Evolutionary conservation across 2,113 vertebrate species (phyloP).

Genomic region (Trichomycterus rosablanca): DNA sequence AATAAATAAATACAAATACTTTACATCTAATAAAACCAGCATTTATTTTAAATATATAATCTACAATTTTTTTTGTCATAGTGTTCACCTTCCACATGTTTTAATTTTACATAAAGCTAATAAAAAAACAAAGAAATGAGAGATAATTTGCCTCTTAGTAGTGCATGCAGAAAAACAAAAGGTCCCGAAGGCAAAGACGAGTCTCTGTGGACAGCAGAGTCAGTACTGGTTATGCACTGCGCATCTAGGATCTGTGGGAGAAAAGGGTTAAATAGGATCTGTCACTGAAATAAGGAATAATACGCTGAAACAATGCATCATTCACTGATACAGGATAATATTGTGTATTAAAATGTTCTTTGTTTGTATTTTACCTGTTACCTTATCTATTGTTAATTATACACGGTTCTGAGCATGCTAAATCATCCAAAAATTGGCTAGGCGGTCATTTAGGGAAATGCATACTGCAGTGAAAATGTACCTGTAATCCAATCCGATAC

Average conservation of each 20-base stretch:
- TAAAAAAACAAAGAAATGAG: slow-evolving; percentile 2
- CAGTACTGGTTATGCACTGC: not conserved
- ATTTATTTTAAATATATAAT: too few relatives aligned
- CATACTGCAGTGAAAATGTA: too few relatives aligned
- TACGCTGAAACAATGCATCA: not conserved
- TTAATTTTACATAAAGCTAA: not conserved
- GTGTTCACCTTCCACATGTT: not conserved
- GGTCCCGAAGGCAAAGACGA: slow-evolving; percentile 27
- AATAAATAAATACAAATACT: slow-evolving; percentile 16
- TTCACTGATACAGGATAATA: not conserved
- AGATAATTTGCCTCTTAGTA: slow-evolving; percentile 2
- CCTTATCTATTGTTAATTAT: not conserved
- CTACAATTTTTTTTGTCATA: too few relatives aligned
- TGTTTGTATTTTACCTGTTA: not conserved
- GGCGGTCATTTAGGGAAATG: too few relatives aligned
- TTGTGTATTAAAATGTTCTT: not conserved
- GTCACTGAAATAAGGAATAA: not conserved
- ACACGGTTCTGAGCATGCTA: too few relatives aligned
- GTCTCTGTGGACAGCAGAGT: slow-evolving; percentile 26
- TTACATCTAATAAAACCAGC: too few relatives aligned
- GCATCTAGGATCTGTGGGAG: not conserved
- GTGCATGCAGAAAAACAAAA: slow-evolving; percentile 30
- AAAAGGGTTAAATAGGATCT: not conserved
- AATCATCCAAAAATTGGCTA: too few relatives aligned
- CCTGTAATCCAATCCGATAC: too few relatives aligned